Conservation (phyloP, 2,888 invertebrate genomes). For the Scaptodrosophila latifasciaeformis region DNA sequence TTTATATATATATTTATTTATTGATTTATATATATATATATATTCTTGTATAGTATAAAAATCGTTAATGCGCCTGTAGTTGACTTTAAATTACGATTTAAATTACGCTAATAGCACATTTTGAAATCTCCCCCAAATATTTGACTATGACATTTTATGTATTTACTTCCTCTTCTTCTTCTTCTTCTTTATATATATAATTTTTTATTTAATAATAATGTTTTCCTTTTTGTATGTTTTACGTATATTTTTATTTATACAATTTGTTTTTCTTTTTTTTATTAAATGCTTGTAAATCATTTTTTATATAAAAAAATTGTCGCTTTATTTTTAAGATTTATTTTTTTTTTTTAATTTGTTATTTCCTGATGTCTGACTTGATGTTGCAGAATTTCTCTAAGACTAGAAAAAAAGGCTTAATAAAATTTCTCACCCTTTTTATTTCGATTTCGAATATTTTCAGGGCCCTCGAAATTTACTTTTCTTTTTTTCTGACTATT, state of each 20-base stretch:
- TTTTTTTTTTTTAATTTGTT: slow-evolving; percentile 45
- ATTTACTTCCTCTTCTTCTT: slow-evolving; percentile 15
- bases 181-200: slow-evolving; percentile 1
- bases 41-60: slow-evolving; percentile 52
- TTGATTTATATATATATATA: slow-evolving; percentile 18
- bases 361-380: slow-evolving; percentile 58
- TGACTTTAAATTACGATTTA: slow-evolving; percentile 15
- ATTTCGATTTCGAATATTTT: too few relatives aligned
- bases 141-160: slow-evolving; percentile 30
- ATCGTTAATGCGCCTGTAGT: slow-evolving; percentile 38
- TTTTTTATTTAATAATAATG: slow-evolving; percentile 26
- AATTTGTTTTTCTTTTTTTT: slow-evolving; percentile 28
- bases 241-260: too few relatives aligned
- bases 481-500: slow-evolving; percentile 10
- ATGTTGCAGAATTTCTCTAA: too few relatives aligned
- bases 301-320: slow-evolving; percentile 11
- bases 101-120: slow-evolving; percentile 64
- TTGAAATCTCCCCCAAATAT: slow-evolving; percentile 50
- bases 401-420: too few relatives aligned
- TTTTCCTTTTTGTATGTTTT: slow-evolving; percentile 20
- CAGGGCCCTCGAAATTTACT: too few relatives aligned
- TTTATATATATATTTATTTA: slow-evolving; percentile 3
- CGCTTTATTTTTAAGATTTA: too few relatives aligned
- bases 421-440: too few relatives aligned
- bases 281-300: slow-evolving; percentile 64